Percentiles rank a stretch among this genome's conserved stretches.
These are phyloP conservation scores for Colinus virginianus DNA, from an alignment of 2,113 vertebrate species.

Conservation along the genomic window DNA sequence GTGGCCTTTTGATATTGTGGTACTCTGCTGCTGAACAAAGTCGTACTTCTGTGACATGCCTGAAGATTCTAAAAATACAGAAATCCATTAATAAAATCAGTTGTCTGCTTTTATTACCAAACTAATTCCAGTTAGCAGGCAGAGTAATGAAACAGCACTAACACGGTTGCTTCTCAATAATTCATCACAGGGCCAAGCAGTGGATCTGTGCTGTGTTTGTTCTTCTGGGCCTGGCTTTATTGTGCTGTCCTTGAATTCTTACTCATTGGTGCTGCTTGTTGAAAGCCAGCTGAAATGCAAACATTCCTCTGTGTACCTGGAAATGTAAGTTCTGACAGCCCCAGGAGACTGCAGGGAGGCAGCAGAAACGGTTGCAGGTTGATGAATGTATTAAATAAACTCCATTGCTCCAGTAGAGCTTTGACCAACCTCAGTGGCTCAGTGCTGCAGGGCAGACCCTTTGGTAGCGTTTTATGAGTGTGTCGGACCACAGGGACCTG, in stretches of 20 bases:
- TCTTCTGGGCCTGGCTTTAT: not conserved
- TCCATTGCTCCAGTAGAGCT: not conserved
- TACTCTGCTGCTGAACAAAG: not conserved
- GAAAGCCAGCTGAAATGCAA: not conserved
- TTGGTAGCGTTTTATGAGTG: not conserved
- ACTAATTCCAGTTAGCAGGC: not conserved
- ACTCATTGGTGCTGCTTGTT: not conserved
- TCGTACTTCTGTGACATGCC: not conserved
- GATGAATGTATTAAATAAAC: not conserved
- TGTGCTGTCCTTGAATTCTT: not conserved
- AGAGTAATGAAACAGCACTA: not conserved
- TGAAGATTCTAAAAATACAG: not conserved
- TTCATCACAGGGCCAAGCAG: not conserved
- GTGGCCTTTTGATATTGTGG: not conserved
- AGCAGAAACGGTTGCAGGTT: not conserved
- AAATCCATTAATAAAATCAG: not conserved
- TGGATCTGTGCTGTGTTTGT: not conserved
- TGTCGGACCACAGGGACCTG: too few species aligned
- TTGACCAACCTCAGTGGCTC: not conserved
- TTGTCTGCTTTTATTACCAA: not conserved
- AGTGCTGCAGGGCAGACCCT: not conserved
- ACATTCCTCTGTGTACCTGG: rapidly evolving
- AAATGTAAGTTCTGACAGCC: not conserved
- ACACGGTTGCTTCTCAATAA: not conserved
- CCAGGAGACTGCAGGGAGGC: not conserved